phyloP scores from a whole-genome alignment of 2,888 invertebrate genomes.

The Machimus atricapillus region DNA sequence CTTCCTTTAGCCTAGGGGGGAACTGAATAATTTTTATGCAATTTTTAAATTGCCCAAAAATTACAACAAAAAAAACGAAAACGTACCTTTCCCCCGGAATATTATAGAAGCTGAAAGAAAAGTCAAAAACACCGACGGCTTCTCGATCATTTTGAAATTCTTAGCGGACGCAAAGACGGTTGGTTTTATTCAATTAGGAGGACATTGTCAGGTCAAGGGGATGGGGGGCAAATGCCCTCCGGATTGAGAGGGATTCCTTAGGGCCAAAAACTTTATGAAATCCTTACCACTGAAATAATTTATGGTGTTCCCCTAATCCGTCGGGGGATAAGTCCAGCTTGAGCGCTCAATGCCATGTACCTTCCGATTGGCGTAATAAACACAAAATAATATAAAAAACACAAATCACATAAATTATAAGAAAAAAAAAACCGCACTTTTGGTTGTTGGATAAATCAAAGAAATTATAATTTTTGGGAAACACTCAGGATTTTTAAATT shows the following conservation, averaged over 20 bases:
- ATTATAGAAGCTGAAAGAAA: neutral
- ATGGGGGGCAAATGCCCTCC: neutral
- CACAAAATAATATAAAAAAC: neutral
- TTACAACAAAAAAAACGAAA: too few species aligned
- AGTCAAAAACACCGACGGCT: neutral
- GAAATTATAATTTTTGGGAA: neutral
- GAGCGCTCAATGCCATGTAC: neutral
- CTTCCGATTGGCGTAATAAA: neutral
- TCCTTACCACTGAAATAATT: neutral
- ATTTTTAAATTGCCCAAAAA: neutral
- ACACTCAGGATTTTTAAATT: neutral
- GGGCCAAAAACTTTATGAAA: neutral
- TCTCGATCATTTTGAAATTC: neutral
- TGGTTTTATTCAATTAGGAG: neutral
- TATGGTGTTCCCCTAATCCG: neutral
- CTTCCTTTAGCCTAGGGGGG: neutral
- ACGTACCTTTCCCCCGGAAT: neutral
- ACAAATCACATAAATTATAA: neutral
- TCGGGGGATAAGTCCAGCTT: neutral
- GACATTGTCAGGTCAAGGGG: neutral
- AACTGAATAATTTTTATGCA: neutral
- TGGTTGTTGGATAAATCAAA: neutral
- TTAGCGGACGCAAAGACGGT: neutral
- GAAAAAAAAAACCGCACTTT: neutral
- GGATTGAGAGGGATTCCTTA: neutral